Base-by-base conservation (phyloP, 2,888 invertebrate genomes). In the Andrena praecox region DNA sequence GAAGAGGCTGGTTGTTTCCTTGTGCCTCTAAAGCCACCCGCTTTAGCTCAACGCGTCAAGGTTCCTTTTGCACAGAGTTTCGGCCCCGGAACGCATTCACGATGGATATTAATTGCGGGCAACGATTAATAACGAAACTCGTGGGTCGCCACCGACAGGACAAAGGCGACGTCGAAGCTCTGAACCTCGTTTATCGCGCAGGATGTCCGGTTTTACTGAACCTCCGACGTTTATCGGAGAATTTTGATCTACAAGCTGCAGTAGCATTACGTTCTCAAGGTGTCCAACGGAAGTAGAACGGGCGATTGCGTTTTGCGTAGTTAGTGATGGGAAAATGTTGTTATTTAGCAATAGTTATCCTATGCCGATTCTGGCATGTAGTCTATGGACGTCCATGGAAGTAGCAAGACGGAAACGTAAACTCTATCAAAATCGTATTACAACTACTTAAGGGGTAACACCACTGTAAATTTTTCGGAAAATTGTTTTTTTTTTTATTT, bases 1-100 rank as follows among this genome's bases (percentile, higher is more conserved):
- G 82, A 78, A 81, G 81, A 50, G 72, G 71, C 70, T 50, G 77
- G 70, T 77, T 80, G 82, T 72, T 83, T 85, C 80, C 80, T 77
- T 52, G 56, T 59, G 52, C 35, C 31, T 42, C 68, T 27, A 63
- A 54, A 48, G 77, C 35, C 56, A 48, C 63, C 50, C 66, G 29
- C 33, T 81, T 56, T 50, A 48, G 31, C 71, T 33, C 35, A 5
- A 16, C 59, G 48, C 35, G 56, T 69, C 70, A 67, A 29, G 77
- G 33, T 64, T 69, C 74, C 76, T 81, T 70, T 60, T 76, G 33
- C n/a, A 10, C 42, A 16, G 59, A 77, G 68, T 86, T 72, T 56
- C 77, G 56, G 3, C 52, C 59, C 59, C 8, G 20, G 7, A 59
- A 73, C 64, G 50, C 33, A 85, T 56, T 84, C 60, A 33, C 35